Evolutionary conservation across 2,888 invertebrate genomes (phyloP), one percentile per base, ranked within the genome.

Genomic region (Macrosoma leucophasiata): DNA sequence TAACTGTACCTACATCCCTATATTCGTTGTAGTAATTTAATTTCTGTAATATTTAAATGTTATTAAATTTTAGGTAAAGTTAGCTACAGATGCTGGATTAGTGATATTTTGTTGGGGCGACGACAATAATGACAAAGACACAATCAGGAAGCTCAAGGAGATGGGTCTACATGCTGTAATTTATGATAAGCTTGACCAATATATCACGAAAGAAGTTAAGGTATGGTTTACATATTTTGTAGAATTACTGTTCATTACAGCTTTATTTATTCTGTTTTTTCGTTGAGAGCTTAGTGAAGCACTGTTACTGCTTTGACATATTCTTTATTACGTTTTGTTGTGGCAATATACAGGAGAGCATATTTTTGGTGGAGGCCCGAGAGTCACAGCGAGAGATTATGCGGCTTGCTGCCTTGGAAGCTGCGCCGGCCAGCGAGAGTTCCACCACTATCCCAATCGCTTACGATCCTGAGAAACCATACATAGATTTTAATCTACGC

Each of bases 51-150:
- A n/a, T n/a, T n/a, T n/a, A n/a, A n/a, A n/a, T n/a, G 6, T 11
- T 20, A 35, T 27, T 20, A 13, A 3, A 29, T 56, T 62, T 21
- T 61, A 91, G 90, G 90, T 96, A 7, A 89, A 91, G 55, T 68
- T 91, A 46, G 95, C 93, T 2, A 91, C 90, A 50, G 89, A 92
- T 52, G 89, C 90, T 9, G 93, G 94, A 7, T 86, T 98, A 32
- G 90, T 97, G 3, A 89, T 97, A 43, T 98, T 98, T 75, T 96
- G 96, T 60, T 98, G 98, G 98, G 98, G 98, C 13, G 97, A 97
- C 55, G 96, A 97, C 58, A 95, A 96, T 65, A 96, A 97, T 55
- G 92, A 94, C 68, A 91, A 91, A 46, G 90, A 90, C 22, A 94
- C 92, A 1, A 95, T 97, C 33, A 90, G 90, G 57, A 89, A 91